These are phyloP conservation scores for Agriotes lineatus DNA, from an alignment of 2,888 invertebrate species.

Conservation along the genomic window DNA sequence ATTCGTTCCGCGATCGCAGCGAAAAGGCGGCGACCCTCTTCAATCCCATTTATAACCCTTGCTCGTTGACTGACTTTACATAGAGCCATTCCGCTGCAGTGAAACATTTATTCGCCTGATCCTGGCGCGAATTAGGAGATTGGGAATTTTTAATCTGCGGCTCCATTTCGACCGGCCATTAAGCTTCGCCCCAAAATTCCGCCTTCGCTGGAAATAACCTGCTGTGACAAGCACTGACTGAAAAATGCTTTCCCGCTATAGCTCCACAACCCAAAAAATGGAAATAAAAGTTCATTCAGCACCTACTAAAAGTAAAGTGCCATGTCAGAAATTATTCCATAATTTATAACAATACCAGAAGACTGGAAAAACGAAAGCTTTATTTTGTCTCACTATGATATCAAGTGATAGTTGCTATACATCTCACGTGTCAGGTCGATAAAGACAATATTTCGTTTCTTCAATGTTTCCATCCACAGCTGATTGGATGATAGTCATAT, in stretches of 20 bases:
- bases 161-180: not conserved
- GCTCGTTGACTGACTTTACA: slow-evolving; percentile 7
- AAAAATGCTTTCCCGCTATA: not conserved
- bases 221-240: not conserved
- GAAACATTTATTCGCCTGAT: slow-evolving; percentile 1
- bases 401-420: too few species aligned
- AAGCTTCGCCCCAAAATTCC: not conserved
- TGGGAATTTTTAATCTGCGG: not conserved
- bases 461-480: too few species aligned
- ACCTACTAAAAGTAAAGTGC: too few species aligned
- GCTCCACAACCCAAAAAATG: not conserved
- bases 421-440: too few species aligned
- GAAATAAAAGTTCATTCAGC: too few species aligned
- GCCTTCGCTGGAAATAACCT: not conserved
- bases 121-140: not conserved
- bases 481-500: too few species aligned
- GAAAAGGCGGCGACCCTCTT: slow-evolving; percentile 11
- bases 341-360: too few species aligned
- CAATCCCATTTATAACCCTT: slow-evolving; percentile 5
- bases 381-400: too few species aligned
- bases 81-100: not conserved
- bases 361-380: too few species aligned
- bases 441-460: too few species aligned
- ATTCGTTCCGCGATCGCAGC: not conserved
- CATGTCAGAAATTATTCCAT: too few species aligned